These are phyloP conservation scores for Xanthia togata DNA, from an alignment of 2,888 invertebrate species.

Conservation along the genomic window DNA sequence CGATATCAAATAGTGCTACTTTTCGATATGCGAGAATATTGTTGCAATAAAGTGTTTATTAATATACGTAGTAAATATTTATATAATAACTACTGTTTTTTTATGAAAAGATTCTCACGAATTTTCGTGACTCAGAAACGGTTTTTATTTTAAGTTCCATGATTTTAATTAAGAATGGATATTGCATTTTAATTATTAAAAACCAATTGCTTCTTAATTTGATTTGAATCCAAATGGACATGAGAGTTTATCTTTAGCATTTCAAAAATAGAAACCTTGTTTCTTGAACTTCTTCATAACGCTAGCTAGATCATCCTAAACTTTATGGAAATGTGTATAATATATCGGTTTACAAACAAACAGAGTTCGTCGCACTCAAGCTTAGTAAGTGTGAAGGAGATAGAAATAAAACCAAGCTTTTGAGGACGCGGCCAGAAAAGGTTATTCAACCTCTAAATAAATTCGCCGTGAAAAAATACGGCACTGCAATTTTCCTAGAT, in stretches of 20 bases:
- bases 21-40: conserved; percentile 20
- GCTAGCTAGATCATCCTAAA: conserved; percentile 43
- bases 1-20: conserved; percentile 38
- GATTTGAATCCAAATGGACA: neutral
- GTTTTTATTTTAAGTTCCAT: neutral
- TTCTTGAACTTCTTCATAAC: no score
- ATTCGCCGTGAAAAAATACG: conserved; percentile 78
- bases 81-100: conserved; percentile 16
- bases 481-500: conserved; percentile 75
- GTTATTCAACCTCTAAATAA: conserved; percentile 83
- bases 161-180: conserved; percentile 8
- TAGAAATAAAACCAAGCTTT: conserved; percentile 71
- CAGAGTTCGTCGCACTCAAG: conserved; percentile 76
- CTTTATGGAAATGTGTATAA: conserved; percentile 73
- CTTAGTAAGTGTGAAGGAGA: conserved; percentile 73
- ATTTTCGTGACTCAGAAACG: conserved; percentile 25
- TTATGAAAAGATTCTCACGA: conserved; percentile 5
- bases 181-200: conserved; percentile 5
- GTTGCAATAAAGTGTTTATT: conserved; percentile 7
- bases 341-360: conserved; percentile 85
- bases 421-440: conserved; percentile 77
- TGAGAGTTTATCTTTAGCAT: neutral
- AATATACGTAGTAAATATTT: conserved; percentile 16
- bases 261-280: conserved; percentile 27
- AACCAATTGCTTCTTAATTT: neutral